Evolutionary conservation across 2,888 invertebrate species (phyloP).

Genomic region (Netelia inedita): DNA sequence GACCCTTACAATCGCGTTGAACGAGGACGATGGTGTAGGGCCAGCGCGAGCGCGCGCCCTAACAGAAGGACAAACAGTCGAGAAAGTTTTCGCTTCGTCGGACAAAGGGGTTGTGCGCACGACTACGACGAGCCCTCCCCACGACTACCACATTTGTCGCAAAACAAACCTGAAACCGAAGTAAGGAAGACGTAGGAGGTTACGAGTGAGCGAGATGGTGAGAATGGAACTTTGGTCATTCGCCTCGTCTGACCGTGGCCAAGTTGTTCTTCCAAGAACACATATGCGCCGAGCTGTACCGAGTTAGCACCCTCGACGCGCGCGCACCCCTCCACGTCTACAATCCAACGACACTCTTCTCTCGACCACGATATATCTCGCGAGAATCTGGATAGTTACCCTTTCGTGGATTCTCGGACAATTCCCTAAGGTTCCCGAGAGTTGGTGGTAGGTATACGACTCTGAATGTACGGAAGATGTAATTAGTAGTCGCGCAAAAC

Average conservation of each 20-base stretch:
- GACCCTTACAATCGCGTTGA: constrained; percentile 25
- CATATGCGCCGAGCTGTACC: constrained; percentile 46
- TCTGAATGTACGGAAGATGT: not conserved
- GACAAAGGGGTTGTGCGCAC: constrained; percentile 13
- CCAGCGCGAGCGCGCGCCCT: not conserved
- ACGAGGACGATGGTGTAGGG: constrained; percentile 7
- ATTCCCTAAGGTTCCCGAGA: constrained; percentile 31
- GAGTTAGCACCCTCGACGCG: constrained; percentile 13
- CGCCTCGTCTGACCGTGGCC: constrained; percentile 47
- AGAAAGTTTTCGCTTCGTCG: constrained; percentile 53
- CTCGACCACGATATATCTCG: constrained; percentile 53
- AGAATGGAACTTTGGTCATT: constrained; percentile 63
- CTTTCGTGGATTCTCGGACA: constrained; percentile 40
- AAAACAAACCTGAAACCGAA: constrained; percentile 52
- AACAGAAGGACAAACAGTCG: constrained; percentile 46
- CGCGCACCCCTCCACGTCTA: constrained; percentile 1
- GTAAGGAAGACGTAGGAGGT: constrained; percentile 31
- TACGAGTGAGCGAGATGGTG: constrained; percentile 34
- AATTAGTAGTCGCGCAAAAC: not conserved
- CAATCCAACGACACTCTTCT: not conserved
- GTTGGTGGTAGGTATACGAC: not conserved
- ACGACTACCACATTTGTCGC: constrained; percentile 60
- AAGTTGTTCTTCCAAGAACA: constrained; percentile 37
- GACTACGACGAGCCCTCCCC: not conserved
- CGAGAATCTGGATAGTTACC: constrained; percentile 49